phyloP scores from a whole-genome alignment of 2,113 vertebrate species.

The Pseudorectes ferrugineus region DNA sequence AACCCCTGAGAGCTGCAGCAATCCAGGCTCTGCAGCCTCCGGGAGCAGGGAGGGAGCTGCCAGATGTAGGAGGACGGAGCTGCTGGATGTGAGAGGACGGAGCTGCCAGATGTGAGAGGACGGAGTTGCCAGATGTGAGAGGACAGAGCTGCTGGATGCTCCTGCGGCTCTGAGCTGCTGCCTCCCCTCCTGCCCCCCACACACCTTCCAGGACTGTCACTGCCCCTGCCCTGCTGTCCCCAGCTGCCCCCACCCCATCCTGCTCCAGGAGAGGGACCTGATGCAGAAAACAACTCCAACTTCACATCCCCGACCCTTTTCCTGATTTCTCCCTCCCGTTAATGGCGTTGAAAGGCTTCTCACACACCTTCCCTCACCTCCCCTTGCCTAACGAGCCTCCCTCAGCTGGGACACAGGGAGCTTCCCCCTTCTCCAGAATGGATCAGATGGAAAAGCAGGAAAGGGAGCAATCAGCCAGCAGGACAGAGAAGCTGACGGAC shows the following conservation, averaged over 20 bases:
- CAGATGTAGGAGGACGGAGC: background rate
- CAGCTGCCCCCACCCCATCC: background rate
- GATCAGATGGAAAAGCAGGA: background rate
- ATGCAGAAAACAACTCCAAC: background rate
- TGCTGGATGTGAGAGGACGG: background rate
- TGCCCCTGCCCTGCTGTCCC: background rate
- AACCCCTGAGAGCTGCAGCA: too few relatives aligned
- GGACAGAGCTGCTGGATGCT: background rate
- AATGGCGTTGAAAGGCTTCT: background rate
- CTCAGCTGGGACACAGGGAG: background rate
- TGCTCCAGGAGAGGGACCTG: background rate
- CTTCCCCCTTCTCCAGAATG: accelerated
- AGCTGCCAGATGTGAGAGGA: background rate
- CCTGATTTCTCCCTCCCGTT: background rate
- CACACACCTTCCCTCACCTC: background rate
- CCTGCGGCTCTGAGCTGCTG: background rate
- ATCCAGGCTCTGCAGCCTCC: background rate
- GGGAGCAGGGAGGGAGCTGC: too few relatives aligned
- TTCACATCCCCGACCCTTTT: background rate
- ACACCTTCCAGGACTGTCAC: background rate
- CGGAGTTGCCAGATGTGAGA: background rate
- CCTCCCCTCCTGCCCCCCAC: background rate
- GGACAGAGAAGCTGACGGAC: background rate
- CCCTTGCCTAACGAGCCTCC: background rate
- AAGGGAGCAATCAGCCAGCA: background rate